Evolutionary conservation across 2,888 invertebrate genomes (phyloP).

Genomic region (Dolomedes plantarius): DNA sequence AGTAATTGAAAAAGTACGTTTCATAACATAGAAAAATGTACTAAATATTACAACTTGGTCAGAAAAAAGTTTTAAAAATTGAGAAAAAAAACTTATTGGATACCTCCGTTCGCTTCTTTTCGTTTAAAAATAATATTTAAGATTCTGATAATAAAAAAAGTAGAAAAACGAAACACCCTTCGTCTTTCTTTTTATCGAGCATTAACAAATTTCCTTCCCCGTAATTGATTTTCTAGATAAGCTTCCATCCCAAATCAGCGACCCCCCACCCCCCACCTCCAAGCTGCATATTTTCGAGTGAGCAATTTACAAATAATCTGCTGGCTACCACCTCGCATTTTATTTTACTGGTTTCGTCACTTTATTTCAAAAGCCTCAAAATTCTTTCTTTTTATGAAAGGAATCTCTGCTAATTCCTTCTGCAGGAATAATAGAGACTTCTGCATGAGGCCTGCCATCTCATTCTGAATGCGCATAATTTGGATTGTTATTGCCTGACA

Average conservation of each 20-base stretch:
- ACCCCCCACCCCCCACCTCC: not conserved
- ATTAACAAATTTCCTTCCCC: too few species aligned
- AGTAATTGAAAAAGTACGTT: too few species aligned
- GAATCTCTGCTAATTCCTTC: slow-evolving; percentile 57
- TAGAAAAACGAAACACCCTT: too few species aligned
- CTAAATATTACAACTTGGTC: too few species aligned
- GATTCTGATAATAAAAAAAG: too few species aligned
- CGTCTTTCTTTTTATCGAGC: too few species aligned
- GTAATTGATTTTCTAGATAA: not conserved
- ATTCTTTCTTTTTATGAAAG: slow-evolving; percentile 17
- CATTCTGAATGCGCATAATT: slow-evolving; percentile 4
- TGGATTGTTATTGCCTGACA: not conserved
- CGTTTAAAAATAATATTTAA: too few species aligned
- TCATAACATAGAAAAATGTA: too few species aligned
- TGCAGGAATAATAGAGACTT: slow-evolving; percentile 48
- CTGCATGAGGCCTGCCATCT: not conserved
- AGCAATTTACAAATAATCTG: slow-evolving; percentile 6
- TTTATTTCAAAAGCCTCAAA: not conserved
- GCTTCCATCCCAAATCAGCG: not conserved
- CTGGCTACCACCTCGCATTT: not conserved
- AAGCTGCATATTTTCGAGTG: not conserved
- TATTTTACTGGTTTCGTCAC: not conserved
- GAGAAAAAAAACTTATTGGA: too few species aligned
- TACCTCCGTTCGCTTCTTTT: too few species aligned
- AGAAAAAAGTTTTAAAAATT: too few species aligned